Conservation (phyloP, 2,888 invertebrate species). For the Pycnomerus fuliginosus region DNA sequence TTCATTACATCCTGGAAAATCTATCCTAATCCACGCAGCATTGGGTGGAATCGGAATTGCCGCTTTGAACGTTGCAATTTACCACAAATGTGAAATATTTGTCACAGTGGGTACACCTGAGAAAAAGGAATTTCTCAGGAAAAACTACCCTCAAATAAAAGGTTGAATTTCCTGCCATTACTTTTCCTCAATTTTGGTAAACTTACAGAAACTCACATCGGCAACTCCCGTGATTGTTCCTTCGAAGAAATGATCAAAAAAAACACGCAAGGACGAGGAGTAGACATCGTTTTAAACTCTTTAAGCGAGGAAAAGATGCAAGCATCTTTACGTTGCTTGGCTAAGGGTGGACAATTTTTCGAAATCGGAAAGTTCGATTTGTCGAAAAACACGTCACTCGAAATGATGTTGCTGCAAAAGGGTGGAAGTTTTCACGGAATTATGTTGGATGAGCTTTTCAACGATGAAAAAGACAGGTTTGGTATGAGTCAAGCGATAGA, state of each 20-base stretch:
- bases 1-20: conserved; percentile 27
- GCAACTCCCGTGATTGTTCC: conserved; percentile 81
- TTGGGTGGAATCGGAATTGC: conserved; percentile 89
- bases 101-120: conserved; percentile 88
- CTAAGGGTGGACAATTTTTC: conserved; percentile 66
- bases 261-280: conserved; percentile 82
- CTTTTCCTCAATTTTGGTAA: conserved; percentile 57
- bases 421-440: conserved; percentile 78
- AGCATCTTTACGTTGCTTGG: conserved; percentile 65
- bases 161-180: conserved; percentile 39
- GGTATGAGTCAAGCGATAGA: conserved; percentile 57
- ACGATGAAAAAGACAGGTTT: conserved; percentile 56
- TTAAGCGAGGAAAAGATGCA: conserved; percentile 85
- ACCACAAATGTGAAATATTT: conserved; percentile 79
- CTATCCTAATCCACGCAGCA: conserved; percentile 49
- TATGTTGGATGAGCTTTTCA: conserved; percentile 67
- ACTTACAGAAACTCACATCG: conserved; percentile 67
- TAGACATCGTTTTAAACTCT: conserved; percentile 88
- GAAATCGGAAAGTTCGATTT: conserved; percentile 86
- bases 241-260: conserved; percentile 85
- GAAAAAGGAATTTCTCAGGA: conserved; percentile 80
- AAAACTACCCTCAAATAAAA: conserved; percentile 76
- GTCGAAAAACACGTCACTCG: conserved; percentile 59
- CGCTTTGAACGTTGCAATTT: conserved; percentile 85
- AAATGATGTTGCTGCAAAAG: conserved; percentile 68